Evolutionary conservation across 2,888 invertebrate species (phyloP).

Genomic region (Tetheella fluctuosa): DNA sequence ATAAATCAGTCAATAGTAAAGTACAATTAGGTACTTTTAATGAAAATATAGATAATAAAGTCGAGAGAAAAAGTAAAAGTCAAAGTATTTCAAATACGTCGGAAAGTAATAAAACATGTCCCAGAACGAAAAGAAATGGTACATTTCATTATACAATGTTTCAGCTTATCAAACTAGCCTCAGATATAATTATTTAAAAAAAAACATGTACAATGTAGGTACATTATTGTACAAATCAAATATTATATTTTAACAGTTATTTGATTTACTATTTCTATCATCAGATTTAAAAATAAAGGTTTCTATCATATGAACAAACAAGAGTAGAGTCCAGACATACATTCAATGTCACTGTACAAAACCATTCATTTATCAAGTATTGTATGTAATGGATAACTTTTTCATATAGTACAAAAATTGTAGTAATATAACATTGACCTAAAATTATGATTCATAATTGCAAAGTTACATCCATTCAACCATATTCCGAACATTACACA

Average conservation of each 20-base stretch:
- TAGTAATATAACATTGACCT: neutral
- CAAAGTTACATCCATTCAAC: neutral
- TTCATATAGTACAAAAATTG: neutral
- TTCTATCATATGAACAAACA: neutral
- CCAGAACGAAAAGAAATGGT: neutral
- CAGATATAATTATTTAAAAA: neutral
- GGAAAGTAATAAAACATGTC: neutral
- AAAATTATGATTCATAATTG: neutral
- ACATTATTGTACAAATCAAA: neutral
- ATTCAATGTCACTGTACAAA: neutral
- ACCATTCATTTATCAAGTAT: neutral
- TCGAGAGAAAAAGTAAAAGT: conserved; percentile 12
- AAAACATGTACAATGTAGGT: neutral
- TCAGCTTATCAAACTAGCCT: neutral
- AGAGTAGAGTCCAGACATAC: neutral
- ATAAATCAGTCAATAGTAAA: conserved; percentile 72
- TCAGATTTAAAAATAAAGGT: neutral
- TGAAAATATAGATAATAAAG: conserved; percentile 13
- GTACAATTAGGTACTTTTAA: conserved; percentile 45
- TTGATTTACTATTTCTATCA: conserved; percentile 1
- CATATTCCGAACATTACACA: neutral
- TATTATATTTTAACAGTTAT: neutral
- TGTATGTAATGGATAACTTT: neutral
- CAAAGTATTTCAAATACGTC: neutral
- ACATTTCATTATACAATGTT: neutral